phyloP scores from a whole-genome alignment of 1,140 invertebrate species.

The Apocrypta bakeri region DNA sequence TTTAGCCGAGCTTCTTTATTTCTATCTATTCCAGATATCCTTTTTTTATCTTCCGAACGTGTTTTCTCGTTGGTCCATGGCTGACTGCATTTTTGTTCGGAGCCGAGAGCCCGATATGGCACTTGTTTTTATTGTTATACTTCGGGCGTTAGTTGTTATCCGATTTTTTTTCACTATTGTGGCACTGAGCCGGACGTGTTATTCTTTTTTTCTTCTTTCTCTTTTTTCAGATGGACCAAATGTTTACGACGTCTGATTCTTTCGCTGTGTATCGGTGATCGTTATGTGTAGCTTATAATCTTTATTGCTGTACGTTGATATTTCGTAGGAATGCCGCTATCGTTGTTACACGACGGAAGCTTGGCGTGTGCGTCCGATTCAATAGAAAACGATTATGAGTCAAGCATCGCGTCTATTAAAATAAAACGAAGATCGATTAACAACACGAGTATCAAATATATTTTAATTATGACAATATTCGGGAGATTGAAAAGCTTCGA shows the following conservation, averaged over 20 bases:
- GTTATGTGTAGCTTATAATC: constrained; percentile 17
- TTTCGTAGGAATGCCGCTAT: not conserved
- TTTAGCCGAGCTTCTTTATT: constrained; percentile 43
- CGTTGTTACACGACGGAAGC: not conserved
- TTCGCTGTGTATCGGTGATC: not conserved
- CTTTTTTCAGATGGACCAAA: constrained; percentile 18
- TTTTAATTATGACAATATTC: too few species aligned
- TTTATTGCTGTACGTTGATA: not conserved
- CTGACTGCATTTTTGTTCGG: not conserved
- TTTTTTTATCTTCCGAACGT: constrained; percentile 32
- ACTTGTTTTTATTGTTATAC: constrained; percentile 42
- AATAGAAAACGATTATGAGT: not conserved
- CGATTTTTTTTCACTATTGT: constrained; percentile 14
- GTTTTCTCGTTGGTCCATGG: constrained; percentile 21
- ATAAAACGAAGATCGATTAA: too few species aligned
- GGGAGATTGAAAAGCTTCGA: constrained; percentile 29
- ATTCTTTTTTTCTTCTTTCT: not conserved
- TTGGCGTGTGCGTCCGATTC: not conserved
- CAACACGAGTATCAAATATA: too few species aligned
- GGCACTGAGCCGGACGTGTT: not conserved
- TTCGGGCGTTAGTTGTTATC: constrained; percentile 22
- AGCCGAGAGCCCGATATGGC: constrained; percentile 2
- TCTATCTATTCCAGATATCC: constrained; percentile 46
- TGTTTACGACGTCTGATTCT: constrained; percentile 40
- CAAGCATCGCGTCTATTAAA: too few species aligned